Evolutionary conservation across 2,113 vertebrate genomes (phyloP).

Genomic region (Tonatia bakeri): DNA sequence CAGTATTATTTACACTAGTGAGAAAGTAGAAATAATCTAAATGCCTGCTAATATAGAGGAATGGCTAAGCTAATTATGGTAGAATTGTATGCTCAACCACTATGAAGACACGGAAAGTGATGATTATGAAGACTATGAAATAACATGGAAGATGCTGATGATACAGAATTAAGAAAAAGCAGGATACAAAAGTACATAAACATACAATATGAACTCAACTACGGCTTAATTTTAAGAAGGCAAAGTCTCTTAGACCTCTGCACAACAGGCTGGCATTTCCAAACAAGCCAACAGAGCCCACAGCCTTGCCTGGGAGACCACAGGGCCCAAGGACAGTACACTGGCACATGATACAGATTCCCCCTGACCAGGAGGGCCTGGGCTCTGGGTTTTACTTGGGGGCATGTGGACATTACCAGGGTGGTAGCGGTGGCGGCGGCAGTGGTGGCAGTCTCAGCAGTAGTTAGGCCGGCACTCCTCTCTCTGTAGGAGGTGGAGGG

Average conservation of each 20-base stretch:
- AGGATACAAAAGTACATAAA: background rate
- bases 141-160: slow-evolving; percentile 41
- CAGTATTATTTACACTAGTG: background rate
- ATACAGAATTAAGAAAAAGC: background rate
- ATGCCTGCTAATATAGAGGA: background rate
- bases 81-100: background rate
- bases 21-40: background rate
- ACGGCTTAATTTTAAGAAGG: slow-evolving; percentile 14
- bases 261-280: background rate
- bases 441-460: slow-evolving; percentile 64
- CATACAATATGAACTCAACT: slow-evolving; percentile 24
- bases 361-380: background rate
- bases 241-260: background rate
- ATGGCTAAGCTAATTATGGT: background rate
- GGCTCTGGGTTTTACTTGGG: background rate
- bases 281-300: background rate
- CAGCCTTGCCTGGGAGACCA: background rate
- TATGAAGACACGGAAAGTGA: background rate
- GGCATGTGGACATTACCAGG: slow-evolving; percentile 86
- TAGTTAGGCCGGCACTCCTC: slow-evolving; percentile 59
- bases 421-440: slow-evolving; percentile 70
- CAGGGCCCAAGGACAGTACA: background rate
- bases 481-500: slow-evolving; percentile 79
- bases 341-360: background rate
- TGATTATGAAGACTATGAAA: slow-evolving; percentile 45